phyloP scores from a whole-genome alignment of 2,113 vertebrate genomes.

The Suricata suricatta region DNA sequence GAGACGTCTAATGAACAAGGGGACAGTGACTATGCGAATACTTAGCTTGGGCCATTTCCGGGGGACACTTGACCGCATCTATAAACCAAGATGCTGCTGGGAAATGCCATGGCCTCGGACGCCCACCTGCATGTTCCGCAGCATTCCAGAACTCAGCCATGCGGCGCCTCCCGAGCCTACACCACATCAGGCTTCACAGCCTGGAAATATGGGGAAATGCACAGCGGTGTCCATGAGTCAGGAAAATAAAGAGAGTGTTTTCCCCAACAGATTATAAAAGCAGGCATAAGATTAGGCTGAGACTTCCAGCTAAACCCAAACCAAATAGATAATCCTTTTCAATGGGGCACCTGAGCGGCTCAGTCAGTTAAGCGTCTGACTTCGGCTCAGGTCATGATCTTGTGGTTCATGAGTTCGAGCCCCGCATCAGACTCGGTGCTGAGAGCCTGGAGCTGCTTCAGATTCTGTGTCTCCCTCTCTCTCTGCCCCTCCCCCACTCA shows the following conservation, averaged over 20 bases:
- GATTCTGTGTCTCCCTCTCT: too few relatives aligned
- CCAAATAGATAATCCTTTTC: background rate
- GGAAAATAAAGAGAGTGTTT: background rate
- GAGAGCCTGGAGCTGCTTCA: too few relatives aligned
- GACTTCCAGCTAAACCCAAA: slow-evolving; percentile 9
- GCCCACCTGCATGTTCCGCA: fast-evolving
- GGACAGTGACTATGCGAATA: fast-evolving
- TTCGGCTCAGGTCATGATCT: too few relatives aligned
- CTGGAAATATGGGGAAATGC: background rate
- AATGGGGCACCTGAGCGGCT: too few relatives aligned
- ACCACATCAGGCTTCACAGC: background rate
- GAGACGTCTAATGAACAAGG: background rate
- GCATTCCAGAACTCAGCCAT: background rate
- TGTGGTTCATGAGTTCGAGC: too few relatives aligned
- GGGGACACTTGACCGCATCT: fast-evolving
- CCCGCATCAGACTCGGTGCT: too few relatives aligned
- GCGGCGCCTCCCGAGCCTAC: too few relatives aligned
- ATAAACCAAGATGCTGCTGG: background rate
- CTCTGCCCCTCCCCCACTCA: too few relatives aligned
- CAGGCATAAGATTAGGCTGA: background rate
- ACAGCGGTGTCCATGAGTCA: background rate
- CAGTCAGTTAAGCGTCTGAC: too few relatives aligned
- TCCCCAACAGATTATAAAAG: background rate
- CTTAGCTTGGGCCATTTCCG: background rate
- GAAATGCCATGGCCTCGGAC: fast-evolving